Evolutionary conservation across 2,113 vertebrate genomes (phyloP), one percentile per base, ranked within the genome.

Genomic region (Passer montanus): DNA sequence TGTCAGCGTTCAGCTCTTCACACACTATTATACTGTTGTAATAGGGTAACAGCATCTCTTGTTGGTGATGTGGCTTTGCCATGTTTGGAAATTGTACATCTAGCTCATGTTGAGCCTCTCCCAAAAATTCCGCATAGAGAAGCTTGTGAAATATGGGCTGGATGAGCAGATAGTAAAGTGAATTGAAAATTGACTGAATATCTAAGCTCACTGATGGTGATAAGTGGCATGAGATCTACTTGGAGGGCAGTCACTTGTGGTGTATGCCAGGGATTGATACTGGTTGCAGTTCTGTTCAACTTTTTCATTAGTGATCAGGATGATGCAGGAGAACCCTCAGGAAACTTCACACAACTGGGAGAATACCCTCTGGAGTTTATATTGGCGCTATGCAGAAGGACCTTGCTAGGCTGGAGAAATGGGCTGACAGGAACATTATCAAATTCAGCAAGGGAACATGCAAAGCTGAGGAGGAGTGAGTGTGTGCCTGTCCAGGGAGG

Each of bases 1-100:
- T 58, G 50, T 49, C 17, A 59, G 16, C 27, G 10, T 70, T 59
- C 27, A 77, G 27, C 6, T 60, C 9, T 37, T 87, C 21, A 28
- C 14, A 22, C 5, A 2, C 41, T 30, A 18, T 5, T n/a, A 2
- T 15, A 5, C 13, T 46, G 5, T 46, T 77, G 13, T 1, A 63
- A 41, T 14, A 33, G 52, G 19, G 19, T 15, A 41, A 27, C 6
- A 46, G 5, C 19, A 30, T 68, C 2, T 18, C 19, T 68, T 60
- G 10, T 44, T 43, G 67, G 23, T 39, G 23, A 20, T 77, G 27
- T 33, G 44, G 8, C 5, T 76, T 76, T 50, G n/a, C 15, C 23
- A 22, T 15, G 37, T 26, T 26, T 22, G 35, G 43, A 22, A 10
- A 47, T 59, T 21, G 15, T 23, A 33, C 1, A 9, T 21, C 4